A percentile compares a stretch with the other conserved stretches of the same genome.
These are phyloP conservation scores for Leptothorax acervorum DNA, from an alignment of 2,888 invertebrate genomes.

Conservation along the genomic window DNA sequence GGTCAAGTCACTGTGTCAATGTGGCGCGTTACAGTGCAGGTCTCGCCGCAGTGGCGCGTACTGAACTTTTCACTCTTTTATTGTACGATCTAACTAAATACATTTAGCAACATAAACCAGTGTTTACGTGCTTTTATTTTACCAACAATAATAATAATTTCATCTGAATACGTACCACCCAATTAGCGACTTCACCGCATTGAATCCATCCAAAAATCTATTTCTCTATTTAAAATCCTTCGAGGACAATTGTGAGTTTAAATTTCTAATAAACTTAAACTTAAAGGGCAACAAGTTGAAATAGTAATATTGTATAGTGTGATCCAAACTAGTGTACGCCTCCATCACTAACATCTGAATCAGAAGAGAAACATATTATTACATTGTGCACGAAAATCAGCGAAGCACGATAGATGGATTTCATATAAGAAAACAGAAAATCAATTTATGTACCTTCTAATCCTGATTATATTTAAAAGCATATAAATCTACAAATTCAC, in stretches of 20 bases:
- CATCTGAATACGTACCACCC: constrained; percentile 89
- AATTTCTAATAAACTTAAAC: constrained; percentile 89
- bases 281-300: constrained; percentile 92
- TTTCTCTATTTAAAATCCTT: constrained; percentile 88
- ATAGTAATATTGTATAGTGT: constrained; percentile 90
- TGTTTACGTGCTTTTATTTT: too few species aligned
- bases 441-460: constrained; percentile 79
- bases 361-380: neutral
- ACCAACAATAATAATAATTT: neutral
- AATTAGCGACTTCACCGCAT: constrained; percentile 88
- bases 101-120: too few species aligned
- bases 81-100: too few species aligned
- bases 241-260: constrained; percentile 88
- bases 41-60: too few species aligned
- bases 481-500: constrained; percentile 87
- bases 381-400: neutral
- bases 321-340: constrained; percentile 88
- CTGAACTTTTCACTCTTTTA: too few species aligned
- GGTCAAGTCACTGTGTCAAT: too few species aligned
- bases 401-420: neutral
- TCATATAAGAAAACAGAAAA: neutral
- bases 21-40: too few species aligned
- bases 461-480: constrained; percentile 78
- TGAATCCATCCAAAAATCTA: constrained; percentile 88
- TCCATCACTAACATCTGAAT: constrained; percentile 91